These are phyloP conservation scores for Ceyx margarethae DNA, from an alignment of 2,113 vertebrate genomes.

Conservation along the genomic window DNA sequence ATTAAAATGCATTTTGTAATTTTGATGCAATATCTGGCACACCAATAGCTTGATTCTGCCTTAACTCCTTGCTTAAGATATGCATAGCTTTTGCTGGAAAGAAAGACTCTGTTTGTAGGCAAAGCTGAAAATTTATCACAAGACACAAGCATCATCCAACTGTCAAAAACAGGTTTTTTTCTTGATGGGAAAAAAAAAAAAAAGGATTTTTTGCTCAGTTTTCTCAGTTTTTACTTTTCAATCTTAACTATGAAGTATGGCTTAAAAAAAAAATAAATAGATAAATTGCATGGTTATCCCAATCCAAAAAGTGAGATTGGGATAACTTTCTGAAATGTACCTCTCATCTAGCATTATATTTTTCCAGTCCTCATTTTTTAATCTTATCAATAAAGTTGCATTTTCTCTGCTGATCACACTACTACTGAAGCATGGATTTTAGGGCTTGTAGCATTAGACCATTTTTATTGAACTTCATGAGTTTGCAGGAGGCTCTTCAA, in stretches of 20 bases:
- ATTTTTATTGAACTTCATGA: slow-evolving; percentile 29
- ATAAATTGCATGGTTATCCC: background rate
- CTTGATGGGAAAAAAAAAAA: slow-evolving; percentile 15
- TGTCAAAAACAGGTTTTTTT: slow-evolving; percentile 50
- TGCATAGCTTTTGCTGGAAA: slow-evolving; percentile 56
- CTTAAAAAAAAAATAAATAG: background rate
- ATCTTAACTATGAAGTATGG: background rate
- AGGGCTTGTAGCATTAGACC: slow-evolving; percentile 21
- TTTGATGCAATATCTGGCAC: slow-evolving; percentile 67
- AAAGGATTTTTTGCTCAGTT: background rate
- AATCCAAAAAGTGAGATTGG: background rate
- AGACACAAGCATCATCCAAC: slow-evolving; percentile 57
- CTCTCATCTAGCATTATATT: background rate
- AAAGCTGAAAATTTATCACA: slow-evolving; percentile 66
- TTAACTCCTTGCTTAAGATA: slow-evolving; percentile 46
- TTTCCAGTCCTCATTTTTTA: background rate
- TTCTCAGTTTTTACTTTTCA: slow-evolving; percentile 42
- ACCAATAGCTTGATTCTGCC: slow-evolving; percentile 50
- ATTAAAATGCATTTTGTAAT: slow-evolving; percentile 69
- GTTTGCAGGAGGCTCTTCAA: slow-evolving; percentile 16
- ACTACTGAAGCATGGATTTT: background rate
- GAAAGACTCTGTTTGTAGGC: slow-evolving; percentile 63
- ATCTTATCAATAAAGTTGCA: background rate
- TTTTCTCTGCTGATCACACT: background rate
- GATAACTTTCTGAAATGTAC: background rate